Base-by-base conservation (phyloP, 2,797 vertebrate species). In the Artibeus lituratus region DNA sequence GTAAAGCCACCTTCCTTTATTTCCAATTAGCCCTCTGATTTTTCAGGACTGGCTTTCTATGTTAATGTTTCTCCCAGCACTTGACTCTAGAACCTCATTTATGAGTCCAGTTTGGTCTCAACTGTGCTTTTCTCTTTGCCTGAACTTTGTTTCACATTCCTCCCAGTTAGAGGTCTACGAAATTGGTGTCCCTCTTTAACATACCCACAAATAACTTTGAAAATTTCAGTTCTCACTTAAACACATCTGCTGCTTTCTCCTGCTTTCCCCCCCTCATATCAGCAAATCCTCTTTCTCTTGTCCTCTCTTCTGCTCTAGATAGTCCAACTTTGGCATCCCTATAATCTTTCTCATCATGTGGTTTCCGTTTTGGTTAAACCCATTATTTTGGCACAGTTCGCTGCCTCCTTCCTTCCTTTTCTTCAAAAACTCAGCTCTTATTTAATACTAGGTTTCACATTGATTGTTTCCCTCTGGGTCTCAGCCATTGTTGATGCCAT, bases 401-500 rank as follows among this genome's bases (percentile, higher is more conserved):
- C 74, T 55, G 95, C 95, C 83, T 92, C 49, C 72, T 97, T 97
- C 83, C 94, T 84, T 67, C 21, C 32, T 69, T 55, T 37, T 85
- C 37, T 94, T 72, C 19, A 42, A 62, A 24, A 29, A 59, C 57
- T 39, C 65, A 9, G 82, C 83, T 32, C 72, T 88, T 95, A 91
- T 97, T 96, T 97, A 97, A 97, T 94, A 74, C 16, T 7, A 1
- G 70, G 37, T 37, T 89, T 95, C 87, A 82, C 86, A 62, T 9
- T 21, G 87, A 96, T 93, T 82, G 93, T 96, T 96, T 77, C 16
- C 53, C 95, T 90, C 87, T 87, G 74, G 82, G 86, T 57, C 93
- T 47, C 73, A 94, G 81, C 84, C 59, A 92, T 22, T 62, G 83
- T 32, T 19, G 47, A 62, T 85, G 76, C 57, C 82, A 10, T 37